Evolutionary conservation across 2,888 invertebrate genomes (phyloP).

Genomic region (Scaptomyza cyrtandrae): DNA sequence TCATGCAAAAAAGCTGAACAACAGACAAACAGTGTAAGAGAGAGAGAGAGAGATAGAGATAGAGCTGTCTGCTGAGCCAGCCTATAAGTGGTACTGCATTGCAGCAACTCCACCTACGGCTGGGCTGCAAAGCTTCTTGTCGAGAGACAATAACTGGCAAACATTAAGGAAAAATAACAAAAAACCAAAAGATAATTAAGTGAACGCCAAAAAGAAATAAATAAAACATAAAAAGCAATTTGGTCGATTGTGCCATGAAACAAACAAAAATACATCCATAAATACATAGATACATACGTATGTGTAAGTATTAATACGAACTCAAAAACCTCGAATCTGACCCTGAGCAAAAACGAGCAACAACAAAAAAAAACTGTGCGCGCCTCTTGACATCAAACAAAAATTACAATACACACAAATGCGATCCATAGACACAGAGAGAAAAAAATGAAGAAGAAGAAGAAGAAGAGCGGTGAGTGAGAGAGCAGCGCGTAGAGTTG

Average conservation of each 20-base stretch:
- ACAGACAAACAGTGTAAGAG: neutral
- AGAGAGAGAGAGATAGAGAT: constrained; percentile 7
- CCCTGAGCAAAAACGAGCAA: constrained; percentile 82
- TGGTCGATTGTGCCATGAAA: constrained; percentile 59
- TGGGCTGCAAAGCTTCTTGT: constrained; percentile 60
- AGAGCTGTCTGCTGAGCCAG: constrained; percentile 25
- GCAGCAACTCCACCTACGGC: constrained; percentile 57
- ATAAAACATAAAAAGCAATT: constrained; percentile 41
- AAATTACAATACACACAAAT: constrained; percentile 49
- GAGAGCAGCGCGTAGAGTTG: constrained; percentile 33
- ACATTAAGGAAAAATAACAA: constrained; percentile 39
- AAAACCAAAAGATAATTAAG: constrained; percentile 52
- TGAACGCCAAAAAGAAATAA: constrained; percentile 57
- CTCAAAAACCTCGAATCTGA: constrained; percentile 84
- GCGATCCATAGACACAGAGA: constrained; percentile 19
- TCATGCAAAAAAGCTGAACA: constrained; percentile 61
- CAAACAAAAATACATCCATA: constrained; percentile 54
- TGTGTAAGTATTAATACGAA: constrained; percentile 38
- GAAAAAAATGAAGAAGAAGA: constrained; percentile 16
- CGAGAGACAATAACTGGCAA: constrained; percentile 47
- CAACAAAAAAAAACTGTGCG: constrained; percentile 59
- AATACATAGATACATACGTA: constrained; percentile 22
- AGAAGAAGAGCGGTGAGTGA: constrained; percentile 19
- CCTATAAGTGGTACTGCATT: constrained; percentile 37
- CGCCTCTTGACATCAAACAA: constrained; percentile 53